Conservation (phyloP, 2,113 vertebrate genomes). For the Odobenus rosmarus region DNA sequence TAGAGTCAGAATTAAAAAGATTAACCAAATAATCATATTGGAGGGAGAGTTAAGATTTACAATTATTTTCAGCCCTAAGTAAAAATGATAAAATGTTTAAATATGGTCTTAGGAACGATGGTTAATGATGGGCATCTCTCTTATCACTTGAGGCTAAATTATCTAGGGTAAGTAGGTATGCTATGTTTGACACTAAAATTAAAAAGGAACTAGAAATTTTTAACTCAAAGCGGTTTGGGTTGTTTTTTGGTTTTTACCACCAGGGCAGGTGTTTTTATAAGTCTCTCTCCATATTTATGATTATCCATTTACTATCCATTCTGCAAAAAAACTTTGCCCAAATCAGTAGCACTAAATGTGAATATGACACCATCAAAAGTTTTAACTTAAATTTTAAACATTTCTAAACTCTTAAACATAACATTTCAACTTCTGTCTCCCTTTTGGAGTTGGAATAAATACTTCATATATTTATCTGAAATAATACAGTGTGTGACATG, state of each 20-base stretch:
- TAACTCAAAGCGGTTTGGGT: background rate
- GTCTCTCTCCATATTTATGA: background rate
- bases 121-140: background rate
- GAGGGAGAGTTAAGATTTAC: background rate
- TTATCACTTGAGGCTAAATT: background rate
- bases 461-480: slow-evolving; percentile 46
- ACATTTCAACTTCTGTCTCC: background rate
- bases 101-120: background rate
- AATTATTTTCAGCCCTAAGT: background rate
- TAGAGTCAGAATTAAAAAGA: background rate
- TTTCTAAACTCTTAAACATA: background rate
- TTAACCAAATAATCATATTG: background rate
- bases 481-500: background rate
- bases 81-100: background rate
- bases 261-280: background rate
- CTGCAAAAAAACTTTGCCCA: background rate
- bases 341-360: background rate
- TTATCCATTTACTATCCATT: background rate
- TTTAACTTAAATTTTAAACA: background rate
- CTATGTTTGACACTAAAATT: background rate
- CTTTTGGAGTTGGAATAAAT: slow-evolving; percentile 12
- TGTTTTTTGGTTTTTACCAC: background rate
- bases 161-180: background rate
- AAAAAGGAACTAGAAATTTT: background rate
- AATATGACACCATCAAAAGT: background rate